Percentiles rank a stretch among this genome's conserved stretches.
These are phyloP conservation scores for Alviniconcha marisindica DNA, from an alignment of 1,140 invertebrate species.

Conservation along the genomic window DNA sequence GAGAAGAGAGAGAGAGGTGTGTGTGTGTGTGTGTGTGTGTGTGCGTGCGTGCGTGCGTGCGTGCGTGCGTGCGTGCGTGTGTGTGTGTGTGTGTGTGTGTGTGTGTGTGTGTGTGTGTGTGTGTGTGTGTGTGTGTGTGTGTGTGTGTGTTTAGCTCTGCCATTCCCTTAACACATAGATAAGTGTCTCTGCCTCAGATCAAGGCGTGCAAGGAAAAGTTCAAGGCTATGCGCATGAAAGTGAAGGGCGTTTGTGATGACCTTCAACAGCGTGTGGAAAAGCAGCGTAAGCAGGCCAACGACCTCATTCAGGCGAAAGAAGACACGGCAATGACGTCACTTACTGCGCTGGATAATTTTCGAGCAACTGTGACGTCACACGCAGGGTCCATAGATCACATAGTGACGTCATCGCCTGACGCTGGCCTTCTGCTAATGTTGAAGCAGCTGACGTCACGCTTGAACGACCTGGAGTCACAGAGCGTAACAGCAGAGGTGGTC, in stretches of 20 bases:
- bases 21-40: background rate
- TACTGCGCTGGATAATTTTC: background rate
- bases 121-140: constrained; percentile 18
- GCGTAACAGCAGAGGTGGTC: background rate
- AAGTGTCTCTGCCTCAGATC: background rate
- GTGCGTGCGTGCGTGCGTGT: background rate
- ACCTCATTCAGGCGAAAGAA: background rate
- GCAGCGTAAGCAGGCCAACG: background rate
- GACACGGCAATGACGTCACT: background rate
- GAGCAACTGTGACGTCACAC: background rate
- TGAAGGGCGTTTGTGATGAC: background rate
- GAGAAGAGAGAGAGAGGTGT: background rate
- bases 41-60: background rate
- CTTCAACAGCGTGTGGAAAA: background rate
- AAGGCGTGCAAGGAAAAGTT: background rate
- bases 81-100: background rate
- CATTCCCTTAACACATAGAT: no score
- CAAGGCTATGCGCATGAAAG: background rate
- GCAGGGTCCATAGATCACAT: background rate
- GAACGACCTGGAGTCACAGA: background rate
- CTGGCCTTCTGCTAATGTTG: background rate
- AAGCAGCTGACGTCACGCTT: background rate
- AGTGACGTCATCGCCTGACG: background rate
- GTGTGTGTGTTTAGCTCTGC: no score
- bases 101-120: constrained; percentile 14